Base-by-base conservation (phyloP, 2,888 invertebrate genomes). In the Lochmaea crataegi region DNA sequence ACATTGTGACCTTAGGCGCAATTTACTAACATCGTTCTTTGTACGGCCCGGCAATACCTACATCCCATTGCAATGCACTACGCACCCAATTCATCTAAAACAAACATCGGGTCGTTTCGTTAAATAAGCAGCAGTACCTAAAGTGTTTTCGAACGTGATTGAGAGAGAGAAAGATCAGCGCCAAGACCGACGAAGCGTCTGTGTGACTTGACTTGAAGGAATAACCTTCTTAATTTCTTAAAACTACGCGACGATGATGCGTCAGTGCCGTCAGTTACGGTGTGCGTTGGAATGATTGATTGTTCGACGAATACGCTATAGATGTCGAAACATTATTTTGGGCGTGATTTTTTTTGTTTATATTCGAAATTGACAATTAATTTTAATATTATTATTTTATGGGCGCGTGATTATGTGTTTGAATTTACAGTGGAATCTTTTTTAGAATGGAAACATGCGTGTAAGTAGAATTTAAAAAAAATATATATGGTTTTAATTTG, bases 371-470 rank as follows among this genome's bases (percentile, higher is more conserved):
- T 22, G 57, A 22, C 68, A 12, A 26, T 38, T 38, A 38, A 38
- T 38, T 38, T 38, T 38, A 7, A 38, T 38, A 51, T 60, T 45
- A 64, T 26, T 70, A 64, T 51, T 51, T 70, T 42, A 26, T 57
- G 26, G 11, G 10, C 16, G 2, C 38, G n/a, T 63, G 16, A 41
- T 42, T 9, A 65, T 65, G 51, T 56, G 26, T 45, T 4, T 51
- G 48, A 45, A 45, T 48, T 53, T 42, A 41, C 42, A 58, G 74
- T 72, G 60, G 74, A 75, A 81, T 61, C 42, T 45, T 16, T 16
- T 68, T 69, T 63, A 64, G 64, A 42, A 84, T 84, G 84, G 84
- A 82, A 84, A 82, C 80, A 84, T 84, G 84, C 83, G 79, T 82
- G 84, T 84, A 82, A 84, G 84, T 80, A 70, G 38, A 61, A 41